Percentiles rank a stretch among this genome's conserved stretches.
Evolutionary conservation across 2,113 vertebrate genomes (phyloP).

Genomic region (Candoia aspera): DNA sequence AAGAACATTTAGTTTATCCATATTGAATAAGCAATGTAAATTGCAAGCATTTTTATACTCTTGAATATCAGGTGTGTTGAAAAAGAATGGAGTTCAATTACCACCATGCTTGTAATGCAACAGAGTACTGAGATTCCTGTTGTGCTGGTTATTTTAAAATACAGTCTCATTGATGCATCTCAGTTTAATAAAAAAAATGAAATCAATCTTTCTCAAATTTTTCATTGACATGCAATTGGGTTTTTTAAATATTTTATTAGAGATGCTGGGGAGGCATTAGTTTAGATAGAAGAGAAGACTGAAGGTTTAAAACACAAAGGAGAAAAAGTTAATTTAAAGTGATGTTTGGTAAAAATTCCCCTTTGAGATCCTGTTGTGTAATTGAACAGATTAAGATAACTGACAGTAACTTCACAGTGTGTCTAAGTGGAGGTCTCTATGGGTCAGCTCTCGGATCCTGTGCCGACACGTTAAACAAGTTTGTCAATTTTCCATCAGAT

Average conservation of each 20-base stretch:
- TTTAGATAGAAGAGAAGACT: constrained; percentile 33
- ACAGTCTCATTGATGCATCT: constrained; percentile 48
- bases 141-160: constrained; percentile 7
- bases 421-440: constrained; percentile 78
- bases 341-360: constrained; percentile 75
- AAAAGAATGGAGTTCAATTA: constrained; percentile 30
- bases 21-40: constrained; percentile 34
- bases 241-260: constrained; percentile 71
- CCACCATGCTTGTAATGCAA: constrained; percentile 10
- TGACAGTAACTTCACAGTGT: constrained; percentile 72
- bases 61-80: constrained; percentile 37
- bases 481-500: constrained; percentile 86
- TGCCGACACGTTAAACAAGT: constrained; percentile 77
- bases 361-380: constrained; percentile 72
- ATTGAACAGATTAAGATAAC: constrained; percentile 77
- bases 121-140: constrained; percentile 5
- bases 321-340: constrained; percentile 80
- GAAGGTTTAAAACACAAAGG: constrained; percentile 73
- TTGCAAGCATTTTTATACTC: constrained; percentile 55
- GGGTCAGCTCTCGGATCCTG: constrained; percentile 77
- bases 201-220: constrained; percentile 63
- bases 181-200: constrained; percentile 59
- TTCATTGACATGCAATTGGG: constrained; percentile 58
- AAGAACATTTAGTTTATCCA: constrained; percentile 28
- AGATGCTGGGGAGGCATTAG: constrained; percentile 49